Conservation (phyloP, 2,797 vertebrate species). For the Triplophysa bombifrons region DNA sequence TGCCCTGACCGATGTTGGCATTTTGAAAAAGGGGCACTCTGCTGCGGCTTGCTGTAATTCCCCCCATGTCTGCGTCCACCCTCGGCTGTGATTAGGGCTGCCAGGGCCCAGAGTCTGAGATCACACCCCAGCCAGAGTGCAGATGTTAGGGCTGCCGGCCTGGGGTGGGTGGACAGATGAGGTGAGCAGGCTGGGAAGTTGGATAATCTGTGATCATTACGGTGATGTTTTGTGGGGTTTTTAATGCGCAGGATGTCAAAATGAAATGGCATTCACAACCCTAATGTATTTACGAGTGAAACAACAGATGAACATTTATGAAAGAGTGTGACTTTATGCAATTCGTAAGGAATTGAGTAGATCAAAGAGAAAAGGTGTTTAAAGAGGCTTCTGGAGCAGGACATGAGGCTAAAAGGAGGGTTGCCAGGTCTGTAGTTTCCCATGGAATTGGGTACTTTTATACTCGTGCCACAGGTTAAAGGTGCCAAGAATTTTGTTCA, state of each 20-base stretch:
- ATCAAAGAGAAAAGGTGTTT: background rate
- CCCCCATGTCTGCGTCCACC: conserved; percentile 67
- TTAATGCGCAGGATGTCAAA: background rate
- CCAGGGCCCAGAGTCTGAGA: conserved; percentile 38
- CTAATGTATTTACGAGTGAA: background rate
- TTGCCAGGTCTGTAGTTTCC: too few relatives aligned
- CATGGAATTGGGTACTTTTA: too few relatives aligned
- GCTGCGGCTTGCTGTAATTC: conserved; percentile 71
- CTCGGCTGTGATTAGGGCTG: conserved; percentile 64
- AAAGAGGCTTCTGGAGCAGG: too few relatives aligned
- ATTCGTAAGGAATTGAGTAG: background rate
- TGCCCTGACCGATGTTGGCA: conserved; percentile 74
- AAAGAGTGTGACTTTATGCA: background rate
- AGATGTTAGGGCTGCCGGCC: conserved; percentile 15
- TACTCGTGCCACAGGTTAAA: too few relatives aligned
- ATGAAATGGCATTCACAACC: background rate
- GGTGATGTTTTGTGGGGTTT: background rate
- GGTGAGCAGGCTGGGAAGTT: background rate
- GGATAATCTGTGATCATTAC: background rate
- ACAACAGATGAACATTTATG: background rate
- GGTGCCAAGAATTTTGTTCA: too few relatives aligned
- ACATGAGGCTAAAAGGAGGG: too few relatives aligned
- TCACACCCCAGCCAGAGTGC: conserved; percentile 43
- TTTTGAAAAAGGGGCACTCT: conserved; percentile 79
- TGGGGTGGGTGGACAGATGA: conserved; percentile 18